phyloP scores from a whole-genome alignment of 2,797 vertebrate species.

The Capromys pilorides region DNA sequence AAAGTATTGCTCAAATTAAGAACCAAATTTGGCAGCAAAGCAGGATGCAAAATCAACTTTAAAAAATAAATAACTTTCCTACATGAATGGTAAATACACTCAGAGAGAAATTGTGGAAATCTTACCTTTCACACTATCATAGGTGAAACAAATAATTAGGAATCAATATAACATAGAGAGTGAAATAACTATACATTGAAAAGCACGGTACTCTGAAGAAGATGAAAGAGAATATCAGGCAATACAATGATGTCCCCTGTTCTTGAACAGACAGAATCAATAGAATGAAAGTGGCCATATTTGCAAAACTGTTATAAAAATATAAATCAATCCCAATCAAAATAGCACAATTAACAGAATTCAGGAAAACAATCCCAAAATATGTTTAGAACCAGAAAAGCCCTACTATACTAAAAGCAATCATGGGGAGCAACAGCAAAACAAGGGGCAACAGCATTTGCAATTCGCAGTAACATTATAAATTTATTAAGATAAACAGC shows the following conservation, averaged over 20 bases:
- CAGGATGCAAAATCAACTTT: too few relatives aligned
- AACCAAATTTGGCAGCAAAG: not conserved
- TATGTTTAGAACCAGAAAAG: not conserved
- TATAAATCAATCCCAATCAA: not conserved
- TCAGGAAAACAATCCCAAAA: too few relatives aligned
- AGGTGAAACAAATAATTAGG: not conserved
- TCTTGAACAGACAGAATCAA: not conserved
- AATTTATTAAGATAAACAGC: not conserved
- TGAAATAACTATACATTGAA: not conserved
- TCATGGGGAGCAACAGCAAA: not conserved
- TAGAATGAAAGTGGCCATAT: not conserved
- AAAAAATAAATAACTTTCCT: not conserved
- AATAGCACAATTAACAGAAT: not conserved
- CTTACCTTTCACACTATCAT: not conserved
- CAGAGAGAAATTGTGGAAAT: not conserved
- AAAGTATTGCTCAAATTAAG: not conserved
- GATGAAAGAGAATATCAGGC: not conserved
- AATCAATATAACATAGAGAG: not conserved
- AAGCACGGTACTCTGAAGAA: not conserved
- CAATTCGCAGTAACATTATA: not conserved
- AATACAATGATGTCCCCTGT: not conserved
- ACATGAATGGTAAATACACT: not conserved
- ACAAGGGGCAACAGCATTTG: not conserved
- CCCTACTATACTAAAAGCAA: not conserved
- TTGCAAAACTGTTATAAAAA: not conserved